phyloP scores from a whole-genome alignment of 2,113 vertebrate species.

The Eolophus roseicapilla region DNA sequence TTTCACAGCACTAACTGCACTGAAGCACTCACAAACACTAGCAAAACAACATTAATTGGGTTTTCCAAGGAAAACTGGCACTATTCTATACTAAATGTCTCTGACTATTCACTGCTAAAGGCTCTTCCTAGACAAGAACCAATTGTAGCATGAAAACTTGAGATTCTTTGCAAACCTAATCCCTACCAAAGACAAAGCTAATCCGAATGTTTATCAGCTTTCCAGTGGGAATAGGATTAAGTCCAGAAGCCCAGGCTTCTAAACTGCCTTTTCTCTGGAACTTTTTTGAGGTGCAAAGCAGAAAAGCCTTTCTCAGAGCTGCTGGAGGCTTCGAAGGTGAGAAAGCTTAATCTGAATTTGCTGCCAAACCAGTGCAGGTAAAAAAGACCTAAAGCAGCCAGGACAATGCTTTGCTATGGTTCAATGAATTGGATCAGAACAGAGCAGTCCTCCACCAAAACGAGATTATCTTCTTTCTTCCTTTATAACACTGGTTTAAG shows the following conservation, averaged over 20 bases:
- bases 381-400: not conserved
- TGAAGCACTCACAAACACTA: not conserved
- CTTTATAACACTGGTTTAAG: not conserved
- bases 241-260: not conserved
- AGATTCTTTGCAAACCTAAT: not conserved
- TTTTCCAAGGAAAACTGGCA: rapidly evolving
- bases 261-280: not conserved
- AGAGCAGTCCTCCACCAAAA: not conserved
- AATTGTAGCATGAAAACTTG: not conserved
- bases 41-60: not conserved
- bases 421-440: not conserved
- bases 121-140: not conserved
- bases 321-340: not conserved
- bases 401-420: not conserved
- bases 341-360: not conserved
- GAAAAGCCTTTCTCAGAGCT: not conserved
- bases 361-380: not conserved
- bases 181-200: not conserved
- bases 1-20: not conserved
- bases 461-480: not conserved
- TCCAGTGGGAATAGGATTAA: conserved; percentile 27
- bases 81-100: not conserved
- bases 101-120: not conserved
- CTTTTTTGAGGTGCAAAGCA: not conserved
- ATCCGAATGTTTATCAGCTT: not conserved